Evolutionary conservation across 2,797 vertebrate species (phyloP).

Genomic region (Crenichthys baileyi): DNA sequence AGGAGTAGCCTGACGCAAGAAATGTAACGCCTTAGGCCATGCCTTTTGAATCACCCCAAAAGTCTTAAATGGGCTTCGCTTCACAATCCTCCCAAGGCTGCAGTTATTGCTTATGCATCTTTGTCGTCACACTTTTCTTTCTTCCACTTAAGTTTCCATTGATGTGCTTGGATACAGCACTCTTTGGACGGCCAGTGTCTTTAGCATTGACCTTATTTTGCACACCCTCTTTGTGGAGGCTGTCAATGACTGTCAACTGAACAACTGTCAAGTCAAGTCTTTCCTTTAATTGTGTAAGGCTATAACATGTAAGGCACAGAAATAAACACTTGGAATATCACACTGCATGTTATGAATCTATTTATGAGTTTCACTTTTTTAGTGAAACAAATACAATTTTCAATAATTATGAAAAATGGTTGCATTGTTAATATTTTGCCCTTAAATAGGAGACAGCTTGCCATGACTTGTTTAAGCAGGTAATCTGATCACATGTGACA

Average conservation of each 20-base stretch:
- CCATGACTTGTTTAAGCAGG: slow-evolving; percentile 3
- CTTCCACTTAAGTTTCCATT: background rate
- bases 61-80: background rate
- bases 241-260: background rate
- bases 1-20: background rate
- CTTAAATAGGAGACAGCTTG: background rate
- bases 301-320: background rate
- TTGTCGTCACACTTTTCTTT: background rate
- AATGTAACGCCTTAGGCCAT: no score
- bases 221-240: no score
- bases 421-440: background rate
- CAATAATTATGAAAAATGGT: background rate
- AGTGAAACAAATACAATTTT: background rate
- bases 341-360: background rate
- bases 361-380: background rate
- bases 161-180: background rate
- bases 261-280: background rate
- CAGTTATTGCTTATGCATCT: background rate
- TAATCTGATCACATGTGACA: slow-evolving; percentile 27
- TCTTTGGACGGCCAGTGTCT: background rate
- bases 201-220: background rate
- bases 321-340: background rate
- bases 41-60: no score
- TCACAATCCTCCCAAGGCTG: background rate
- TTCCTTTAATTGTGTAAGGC: no score